These are phyloP conservation scores for Elephantulus edwardii DNA, from an alignment of 2,113 vertebrate genomes.

Conservation along the genomic window DNA sequence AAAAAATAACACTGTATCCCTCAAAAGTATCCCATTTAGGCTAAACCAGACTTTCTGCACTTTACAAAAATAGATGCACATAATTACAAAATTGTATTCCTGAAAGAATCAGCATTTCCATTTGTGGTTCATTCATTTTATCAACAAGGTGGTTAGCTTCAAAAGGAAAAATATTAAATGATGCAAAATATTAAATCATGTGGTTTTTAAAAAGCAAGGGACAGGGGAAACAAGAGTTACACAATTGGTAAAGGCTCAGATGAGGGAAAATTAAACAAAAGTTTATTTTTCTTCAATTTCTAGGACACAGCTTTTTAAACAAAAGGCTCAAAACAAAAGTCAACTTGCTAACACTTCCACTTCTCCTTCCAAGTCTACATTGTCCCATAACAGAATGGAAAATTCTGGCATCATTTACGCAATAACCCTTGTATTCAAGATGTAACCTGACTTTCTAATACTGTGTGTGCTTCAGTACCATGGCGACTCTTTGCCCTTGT, in stretches of 20 bases:
- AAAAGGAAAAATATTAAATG: constrained; percentile 71
- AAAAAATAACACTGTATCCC: constrained; percentile 85
- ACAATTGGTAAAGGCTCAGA: constrained; percentile 85
- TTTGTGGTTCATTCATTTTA: constrained; percentile 74
- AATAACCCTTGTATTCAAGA: constrained; percentile 45
- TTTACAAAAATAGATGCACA: constrained; percentile 88
- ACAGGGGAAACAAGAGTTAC: constrained; percentile 70
- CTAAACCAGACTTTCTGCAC: constrained; percentile 85
- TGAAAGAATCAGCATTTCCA: constrained; percentile 82
- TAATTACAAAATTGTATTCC: constrained; percentile 84
- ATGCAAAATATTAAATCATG: constrained; percentile 64
- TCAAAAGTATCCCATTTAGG: constrained; percentile 84
- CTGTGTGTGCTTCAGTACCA: constrained; percentile 90
- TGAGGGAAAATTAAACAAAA: constrained; percentile 74
- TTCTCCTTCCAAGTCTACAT: constrained; percentile 65
- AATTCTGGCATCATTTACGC: constrained; percentile 49
- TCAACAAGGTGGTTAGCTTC: constrained; percentile 77
- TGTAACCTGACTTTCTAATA: constrained; percentile 51
- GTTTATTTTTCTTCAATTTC: constrained; percentile 70
- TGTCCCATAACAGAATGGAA: constrained; percentile 64
- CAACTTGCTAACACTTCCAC: constrained; percentile 70
- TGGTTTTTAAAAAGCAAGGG: constrained; percentile 80
- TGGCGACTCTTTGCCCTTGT: constrained; percentile 91
- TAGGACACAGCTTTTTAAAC: constrained; percentile 76
- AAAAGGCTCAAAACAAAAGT: constrained; percentile 79